Evolutionary conservation across 2,888 invertebrate species (phyloP).

Genomic region (Bhutanitis thaidina): DNA sequence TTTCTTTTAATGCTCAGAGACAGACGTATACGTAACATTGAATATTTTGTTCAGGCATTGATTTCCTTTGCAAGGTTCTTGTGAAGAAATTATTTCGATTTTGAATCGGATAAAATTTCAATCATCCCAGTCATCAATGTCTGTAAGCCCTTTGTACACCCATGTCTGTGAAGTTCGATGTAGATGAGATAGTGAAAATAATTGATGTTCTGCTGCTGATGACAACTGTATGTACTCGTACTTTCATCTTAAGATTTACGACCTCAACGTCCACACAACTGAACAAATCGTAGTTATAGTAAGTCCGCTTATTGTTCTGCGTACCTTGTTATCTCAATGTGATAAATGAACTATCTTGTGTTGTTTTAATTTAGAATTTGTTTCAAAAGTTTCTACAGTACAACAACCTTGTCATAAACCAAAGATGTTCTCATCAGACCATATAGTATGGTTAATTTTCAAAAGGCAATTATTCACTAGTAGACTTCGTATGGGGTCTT

Average conservation of each 20-base stretch:
- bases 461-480: too few relatives aligned
- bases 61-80: too few relatives aligned
- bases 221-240: slow-evolving; percentile 12
- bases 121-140: not conserved
- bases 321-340: slow-evolving; percentile 34
- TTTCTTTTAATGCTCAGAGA: too few relatives aligned
- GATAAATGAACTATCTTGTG: slow-evolving; percentile 39
- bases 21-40: too few relatives aligned
- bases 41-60: too few relatives aligned
- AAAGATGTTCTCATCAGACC: too few relatives aligned
- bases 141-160: slow-evolving; percentile 3
- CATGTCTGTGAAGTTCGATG: slow-evolving; percentile 1
- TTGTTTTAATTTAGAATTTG: slow-evolving; percentile 25
- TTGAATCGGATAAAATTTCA: not conserved
- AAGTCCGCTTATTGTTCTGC: slow-evolving; percentile 35
- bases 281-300: slow-evolving; percentile 20
- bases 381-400: not conserved
- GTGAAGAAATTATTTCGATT: too few relatives aligned
- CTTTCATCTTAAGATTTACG: slow-evolving; percentile 14
- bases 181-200: slow-evolving; percentile 10
- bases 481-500: too few relatives aligned
- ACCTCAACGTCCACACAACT: slow-evolving; percentile 22
- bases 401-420: not conserved
- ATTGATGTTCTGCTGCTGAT: slow-evolving; percentile 17
- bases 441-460: too few relatives aligned